Conservation (phyloP, 2,797 vertebrate genomes). For the Spinibarbus caldwelli region DNA sequence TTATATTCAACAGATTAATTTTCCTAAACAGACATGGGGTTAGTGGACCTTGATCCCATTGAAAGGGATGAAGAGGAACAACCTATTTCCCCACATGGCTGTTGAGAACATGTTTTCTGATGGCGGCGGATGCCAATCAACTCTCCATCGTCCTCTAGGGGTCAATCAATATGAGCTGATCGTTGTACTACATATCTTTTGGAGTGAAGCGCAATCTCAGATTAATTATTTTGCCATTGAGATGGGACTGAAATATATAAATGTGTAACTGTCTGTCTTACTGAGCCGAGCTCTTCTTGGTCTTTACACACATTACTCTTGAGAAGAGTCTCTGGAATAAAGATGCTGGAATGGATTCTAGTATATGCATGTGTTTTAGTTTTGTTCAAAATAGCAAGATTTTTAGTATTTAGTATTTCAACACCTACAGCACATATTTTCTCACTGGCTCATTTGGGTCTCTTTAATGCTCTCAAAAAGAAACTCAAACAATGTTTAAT, state of each 20-base stretch:
- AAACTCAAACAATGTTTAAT: neutral
- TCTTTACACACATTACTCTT: constrained; percentile 36
- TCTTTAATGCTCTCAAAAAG: neutral
- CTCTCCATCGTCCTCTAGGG: constrained; percentile 60
- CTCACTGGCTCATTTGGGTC: neutral
- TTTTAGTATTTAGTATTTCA: neutral
- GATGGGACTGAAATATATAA: constrained; percentile 62
- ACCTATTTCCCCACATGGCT: constrained; percentile 70
- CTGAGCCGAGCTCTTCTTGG: constrained; percentile 59
- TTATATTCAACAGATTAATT: constrained; percentile 92
- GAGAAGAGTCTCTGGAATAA: neutral
- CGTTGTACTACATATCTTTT: constrained; percentile 67
- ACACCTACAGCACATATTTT: neutral
- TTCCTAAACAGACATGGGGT: constrained; percentile 82
- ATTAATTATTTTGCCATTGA: constrained; percentile 73
- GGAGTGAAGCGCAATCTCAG: constrained; percentile 65
- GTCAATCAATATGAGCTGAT: constrained; percentile 70
- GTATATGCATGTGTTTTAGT: neutral
- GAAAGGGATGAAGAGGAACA: constrained; percentile 65
- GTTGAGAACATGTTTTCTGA: constrained; percentile 60
- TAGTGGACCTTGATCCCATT: constrained; percentile 84
- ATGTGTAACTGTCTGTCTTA: constrained; percentile 73
- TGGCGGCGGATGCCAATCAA: constrained; percentile 56
- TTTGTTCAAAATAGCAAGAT: neutral
- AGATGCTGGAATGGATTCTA: neutral